Evolutionary conservation across 2,113 vertebrate species (phyloP).

Genomic region (Pelobates fuscus): DNA sequence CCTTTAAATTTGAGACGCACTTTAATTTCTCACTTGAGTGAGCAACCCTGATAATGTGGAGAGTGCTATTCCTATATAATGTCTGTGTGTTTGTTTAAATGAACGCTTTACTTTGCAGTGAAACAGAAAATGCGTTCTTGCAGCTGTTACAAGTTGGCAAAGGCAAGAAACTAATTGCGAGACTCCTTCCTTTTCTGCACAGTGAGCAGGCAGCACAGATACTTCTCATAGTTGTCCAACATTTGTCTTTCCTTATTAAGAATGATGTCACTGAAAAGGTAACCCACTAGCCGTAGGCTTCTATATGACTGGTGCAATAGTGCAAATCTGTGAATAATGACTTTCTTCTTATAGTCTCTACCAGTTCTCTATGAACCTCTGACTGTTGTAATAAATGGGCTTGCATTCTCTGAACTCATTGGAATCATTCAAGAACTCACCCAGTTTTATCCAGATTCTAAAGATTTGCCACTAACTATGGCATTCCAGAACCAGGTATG

Average conservation of each 20-base stretch:
- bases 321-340: background rate
- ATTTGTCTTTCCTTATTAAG: slow-evolving; percentile 81
- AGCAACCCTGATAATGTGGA: no score
- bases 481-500: slow-evolving; percentile 91
- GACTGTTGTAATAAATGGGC: slow-evolving; percentile 69
- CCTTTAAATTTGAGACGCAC: no score
- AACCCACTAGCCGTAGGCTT: no score
- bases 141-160: slow-evolving; percentile 84
- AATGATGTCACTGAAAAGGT: slow-evolving; percentile 83
- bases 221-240: slow-evolving; percentile 70
- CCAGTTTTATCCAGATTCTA: slow-evolving; percentile 58
- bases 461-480: slow-evolving; percentile 65
- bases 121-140: slow-evolving; percentile 80
- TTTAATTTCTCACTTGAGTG: no score
- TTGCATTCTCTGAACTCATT: slow-evolving; percentile 85
- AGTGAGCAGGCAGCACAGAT: slow-evolving; percentile 67
- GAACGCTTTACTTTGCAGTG: slow-evolving; percentile 59
- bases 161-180: slow-evolving; percentile 80
- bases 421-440: slow-evolving; percentile 77
- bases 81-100: background rate
- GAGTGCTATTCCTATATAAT: no score
- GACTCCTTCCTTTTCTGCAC: slow-evolving; percentile 81
- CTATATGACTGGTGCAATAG: no score
- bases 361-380: slow-evolving; percentile 81
- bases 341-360: slow-evolving; percentile 72